Evolutionary conservation across 2,888 invertebrate genomes (phyloP).

Genomic region (Antheraea yamamai): DNA sequence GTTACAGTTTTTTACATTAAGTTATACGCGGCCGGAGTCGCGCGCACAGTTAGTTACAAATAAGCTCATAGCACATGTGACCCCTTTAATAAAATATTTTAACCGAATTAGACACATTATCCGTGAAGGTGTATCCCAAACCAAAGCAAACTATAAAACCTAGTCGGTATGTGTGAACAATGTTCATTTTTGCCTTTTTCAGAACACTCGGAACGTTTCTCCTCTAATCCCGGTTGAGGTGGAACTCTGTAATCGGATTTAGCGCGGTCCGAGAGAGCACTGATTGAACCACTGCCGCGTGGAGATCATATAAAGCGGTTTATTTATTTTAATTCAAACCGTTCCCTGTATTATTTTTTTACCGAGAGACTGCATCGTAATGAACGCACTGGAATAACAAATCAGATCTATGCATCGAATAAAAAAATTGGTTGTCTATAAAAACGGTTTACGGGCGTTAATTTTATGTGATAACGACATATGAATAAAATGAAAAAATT

Average conservation of each 20-base stretch:
- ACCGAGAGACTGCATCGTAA: neutral
- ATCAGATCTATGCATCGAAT: neutral
- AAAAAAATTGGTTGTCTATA: too few relatives aligned
- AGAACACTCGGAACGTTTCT: slow-evolving; percentile 8
- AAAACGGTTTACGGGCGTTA: too few relatives aligned
- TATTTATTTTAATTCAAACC: slow-evolving; percentile 17
- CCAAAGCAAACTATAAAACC: slow-evolving; percentile 1
- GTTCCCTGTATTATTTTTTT: neutral
- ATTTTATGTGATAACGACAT: too few relatives aligned
- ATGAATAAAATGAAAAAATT: too few relatives aligned
- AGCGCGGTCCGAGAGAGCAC: slow-evolving; percentile 37
- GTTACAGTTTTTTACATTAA: too few relatives aligned
- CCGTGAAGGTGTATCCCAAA: neutral
- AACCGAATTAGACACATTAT: neutral
- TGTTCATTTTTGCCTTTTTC: neutral
- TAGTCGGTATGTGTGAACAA: neutral
- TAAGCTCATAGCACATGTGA: too few relatives aligned
- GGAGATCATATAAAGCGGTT: slow-evolving; percentile 27
- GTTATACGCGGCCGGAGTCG: too few relatives aligned
- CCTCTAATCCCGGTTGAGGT: slow-evolving; percentile 42
- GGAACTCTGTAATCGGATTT: slow-evolving; percentile 46
- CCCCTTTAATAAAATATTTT: neutral
- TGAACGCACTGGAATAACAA: neutral
- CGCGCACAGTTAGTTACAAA: too few relatives aligned
- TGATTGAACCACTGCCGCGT: slow-evolving; percentile 23